A percentile compares a stretch with the other conserved stretches of the same genome.
phyloP scores from a whole-genome alignment of 2,797 vertebrate genomes.

The Lacerta bilineata region DNA sequence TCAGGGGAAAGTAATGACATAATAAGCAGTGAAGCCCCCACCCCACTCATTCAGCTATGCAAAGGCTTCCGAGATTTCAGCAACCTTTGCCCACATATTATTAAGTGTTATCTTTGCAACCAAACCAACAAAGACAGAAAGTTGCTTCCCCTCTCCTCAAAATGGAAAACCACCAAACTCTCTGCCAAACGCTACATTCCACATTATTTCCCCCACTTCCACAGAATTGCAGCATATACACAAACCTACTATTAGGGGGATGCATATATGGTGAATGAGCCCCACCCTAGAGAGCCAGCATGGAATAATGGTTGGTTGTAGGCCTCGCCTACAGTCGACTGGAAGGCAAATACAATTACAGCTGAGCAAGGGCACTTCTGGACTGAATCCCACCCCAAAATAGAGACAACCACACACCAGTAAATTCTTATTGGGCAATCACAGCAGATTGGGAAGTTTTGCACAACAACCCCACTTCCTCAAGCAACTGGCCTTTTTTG shows the following conservation, averaged over 20 bases:
- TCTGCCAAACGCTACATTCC: neutral
- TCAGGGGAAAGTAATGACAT: neutral
- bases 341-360: neutral
- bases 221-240: neutral
- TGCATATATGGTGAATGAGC: neutral
- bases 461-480: too few species aligned
- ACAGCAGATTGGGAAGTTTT: too few species aligned
- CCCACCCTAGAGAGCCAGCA: neutral
- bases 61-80: neutral
- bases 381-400: neutral
- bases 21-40: neutral
- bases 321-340: neutral
- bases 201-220: neutral
- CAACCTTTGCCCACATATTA: neutral
- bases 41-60: neutral
- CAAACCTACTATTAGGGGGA: neutral
- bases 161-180: neutral
- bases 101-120: neutral
- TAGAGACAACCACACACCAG: too few species aligned
- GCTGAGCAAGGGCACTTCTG: neutral
- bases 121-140: too few species aligned
- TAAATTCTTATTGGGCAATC: too few species aligned
- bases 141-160: neutral
- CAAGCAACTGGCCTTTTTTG: too few species aligned
- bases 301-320: neutral